Base-by-base conservation (phyloP, 2,113 vertebrate species). In the Myxocyprinus asiaticus region DNA sequence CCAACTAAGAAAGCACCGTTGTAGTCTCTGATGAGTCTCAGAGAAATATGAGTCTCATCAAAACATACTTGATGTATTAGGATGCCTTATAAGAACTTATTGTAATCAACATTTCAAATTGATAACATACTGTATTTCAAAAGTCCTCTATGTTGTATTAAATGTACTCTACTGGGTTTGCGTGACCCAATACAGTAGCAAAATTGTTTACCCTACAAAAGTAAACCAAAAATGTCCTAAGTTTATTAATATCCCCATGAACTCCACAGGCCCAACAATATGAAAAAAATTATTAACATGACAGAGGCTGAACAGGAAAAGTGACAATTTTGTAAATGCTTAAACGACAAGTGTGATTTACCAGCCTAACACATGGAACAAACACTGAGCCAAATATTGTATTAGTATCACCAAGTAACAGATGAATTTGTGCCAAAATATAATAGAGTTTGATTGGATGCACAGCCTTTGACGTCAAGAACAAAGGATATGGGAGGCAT, bases 331-430 rank as follows among this genome's bases (percentile, higher is more conserved):
- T 50, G 45, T 48, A 48, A 63, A 63, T 50, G 71, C 71, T 62
- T 62, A 74, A 58, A 58, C 55, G n/a, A 72, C 69, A 72, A 72
- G 55, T 72, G 72, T 75, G 72, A 63, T 50, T 63, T 75, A 63
- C 59, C 71, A 74, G 71, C 58, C 9, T 74, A 74, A 74, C 71
- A 74, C 71, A 62, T 74, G 71, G 7, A 74, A 48, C 44, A 61
- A 74, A 62, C 58, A 62, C 71, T 8, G 9, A 58, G 17, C 69
- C 69, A 72, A 45, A 71, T 55, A 72, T 72, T 44, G 53, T 58
- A 58, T 72, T 71, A 44, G 69, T 58, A 58, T 78, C 68, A 58
- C 5, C 51, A 71, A 71, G n/a, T 72, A 55, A 75, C 11, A 42
- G 45, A 42, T 62, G 59, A 63, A 42, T 63, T 51, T 63, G 58